Evolutionary conservation across 2,888 invertebrate genomes (phyloP).

Genomic region (Dyspetes luteomarginatus): DNA sequence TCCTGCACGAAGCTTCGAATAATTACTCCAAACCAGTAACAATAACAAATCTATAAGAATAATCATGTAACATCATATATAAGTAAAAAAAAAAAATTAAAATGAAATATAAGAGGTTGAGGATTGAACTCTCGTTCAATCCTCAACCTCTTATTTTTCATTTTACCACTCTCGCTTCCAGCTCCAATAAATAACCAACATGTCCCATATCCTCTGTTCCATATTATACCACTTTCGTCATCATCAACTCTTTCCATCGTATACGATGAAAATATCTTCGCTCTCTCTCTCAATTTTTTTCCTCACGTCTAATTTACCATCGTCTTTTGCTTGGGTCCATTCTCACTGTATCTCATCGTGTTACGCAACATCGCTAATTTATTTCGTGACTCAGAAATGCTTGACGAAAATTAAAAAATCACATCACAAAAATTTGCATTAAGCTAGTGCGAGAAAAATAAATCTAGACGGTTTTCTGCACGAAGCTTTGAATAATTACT

Average conservation of each 20-base stretch:
- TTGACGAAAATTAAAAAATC: constrained; percentile 5
- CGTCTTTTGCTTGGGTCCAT: not conserved
- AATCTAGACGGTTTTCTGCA: no score
- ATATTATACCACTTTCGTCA: no score
- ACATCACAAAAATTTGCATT: no score
- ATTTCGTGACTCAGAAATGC: constrained; percentile 35
- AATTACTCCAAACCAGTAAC: no score
- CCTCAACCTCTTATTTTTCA: not conserved
- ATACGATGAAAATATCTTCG: not conserved
- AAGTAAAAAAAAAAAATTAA: no score
- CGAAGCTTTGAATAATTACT: no score
- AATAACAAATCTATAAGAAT: no score
- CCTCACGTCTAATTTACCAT: not conserved
- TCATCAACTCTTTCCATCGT: not conserved
- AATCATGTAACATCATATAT: no score
- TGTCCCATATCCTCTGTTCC: not conserved
- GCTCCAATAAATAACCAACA: not conserved
- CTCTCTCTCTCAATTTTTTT: not conserved
- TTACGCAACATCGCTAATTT: constrained; percentile 29
- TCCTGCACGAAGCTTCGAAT: no score
- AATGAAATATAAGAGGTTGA: no score
- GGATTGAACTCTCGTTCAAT: no score
- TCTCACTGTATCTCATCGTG: not conserved
- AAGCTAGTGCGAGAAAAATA: no score
- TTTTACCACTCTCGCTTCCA: not conserved